Evolutionary conservation across 2,797 vertebrate species (phyloP), one percentile per base, ranked within the genome.

Genomic region (Rhadinocentrus ornatus): DNA sequence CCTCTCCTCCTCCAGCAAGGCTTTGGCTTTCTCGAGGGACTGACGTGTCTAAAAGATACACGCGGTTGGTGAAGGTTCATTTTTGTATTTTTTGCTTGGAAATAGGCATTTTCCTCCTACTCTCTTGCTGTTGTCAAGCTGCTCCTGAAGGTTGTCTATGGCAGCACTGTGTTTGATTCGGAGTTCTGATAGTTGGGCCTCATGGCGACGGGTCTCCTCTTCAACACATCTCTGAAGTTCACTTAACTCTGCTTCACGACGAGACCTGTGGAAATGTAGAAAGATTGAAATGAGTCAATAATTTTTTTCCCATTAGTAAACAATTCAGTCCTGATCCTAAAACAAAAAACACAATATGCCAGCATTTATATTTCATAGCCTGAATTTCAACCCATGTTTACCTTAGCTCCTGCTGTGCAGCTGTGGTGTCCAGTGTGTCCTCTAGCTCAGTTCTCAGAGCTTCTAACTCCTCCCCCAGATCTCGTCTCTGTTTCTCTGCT

Each of bases 361-460:
- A 71, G 13, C 4, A 3, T 61, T 24, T 50, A 1, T 10, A 48
- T 68, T 37, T 64, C 20, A 60, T 46, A 50, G 12, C 9, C 27
- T 37, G 12, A 13, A 39, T 69, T 54, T 29, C n/a, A 56, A n/a
- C 12, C 2, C 0, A 7, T n/a, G 16, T 81, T 63, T 22, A 96
- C 96, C 96, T 93, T 20, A 97, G 94, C 82, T 97, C 96, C 86
- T 96, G 96, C 88, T 97, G 96, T 0, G 96, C 91, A 0, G 96
- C 96, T 4, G 96, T 97, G 37, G 96, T 96, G 83, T 97, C 96
- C 71, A 97, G 85, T 0, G 96, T 97, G 86, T 97, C 96, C 82
- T 97, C 96, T 12, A 97, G 92, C 83, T 97, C 96, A 0, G 96
- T 95, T 69, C 95, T 95, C 56, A 97, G 90, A 0, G 96, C 96